These are phyloP conservation scores for Ichneumon xanthorius DNA, from an alignment of 2,888 invertebrate species.

Conservation along the genomic window DNA sequence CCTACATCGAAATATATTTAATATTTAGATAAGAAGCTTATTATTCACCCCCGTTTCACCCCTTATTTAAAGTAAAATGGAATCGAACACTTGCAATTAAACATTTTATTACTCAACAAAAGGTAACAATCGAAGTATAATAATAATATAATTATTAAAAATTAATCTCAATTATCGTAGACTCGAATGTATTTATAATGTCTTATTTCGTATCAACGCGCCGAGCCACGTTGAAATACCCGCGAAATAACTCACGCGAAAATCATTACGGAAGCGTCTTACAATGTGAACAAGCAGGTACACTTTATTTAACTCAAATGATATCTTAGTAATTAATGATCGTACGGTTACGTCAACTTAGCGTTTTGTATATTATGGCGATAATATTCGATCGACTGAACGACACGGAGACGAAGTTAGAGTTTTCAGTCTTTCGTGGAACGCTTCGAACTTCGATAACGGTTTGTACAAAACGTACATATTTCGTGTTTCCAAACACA, in stretches of 20 bases:
- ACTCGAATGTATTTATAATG: constrained; percentile 55
- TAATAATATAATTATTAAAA: constrained; percentile 51
- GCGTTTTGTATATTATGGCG: constrained; percentile 74
- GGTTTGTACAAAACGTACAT: background rate
- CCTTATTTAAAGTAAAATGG: background rate
- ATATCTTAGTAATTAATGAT: constrained; percentile 22
- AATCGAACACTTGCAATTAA: constrained; percentile 70
- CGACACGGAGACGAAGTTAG: constrained; percentile 10
- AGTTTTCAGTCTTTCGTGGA: background rate
- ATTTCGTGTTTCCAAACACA: background rate
- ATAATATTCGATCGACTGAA: constrained; percentile 67
- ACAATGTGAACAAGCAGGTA: constrained; percentile 50
- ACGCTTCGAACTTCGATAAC: background rate
- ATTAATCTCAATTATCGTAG: constrained; percentile 53
- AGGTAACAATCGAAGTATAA: constrained; percentile 77
- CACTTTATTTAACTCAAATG: constrained; percentile 43
- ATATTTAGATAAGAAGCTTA: constrained; percentile 64
- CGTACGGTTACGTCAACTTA: constrained; percentile 24
- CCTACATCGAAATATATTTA: constrained; percentile 70
- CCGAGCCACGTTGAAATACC: constrained; percentile 1
- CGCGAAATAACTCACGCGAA: constrained; percentile 18
- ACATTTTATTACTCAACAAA: constrained; percentile 83
- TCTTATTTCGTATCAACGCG: constrained; percentile 19
- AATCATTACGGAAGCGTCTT: constrained; percentile 41
- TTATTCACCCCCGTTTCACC: background rate